Conservation (phyloP, 2,797 vertebrate genomes). For the Oryzias sinensis region DNA sequence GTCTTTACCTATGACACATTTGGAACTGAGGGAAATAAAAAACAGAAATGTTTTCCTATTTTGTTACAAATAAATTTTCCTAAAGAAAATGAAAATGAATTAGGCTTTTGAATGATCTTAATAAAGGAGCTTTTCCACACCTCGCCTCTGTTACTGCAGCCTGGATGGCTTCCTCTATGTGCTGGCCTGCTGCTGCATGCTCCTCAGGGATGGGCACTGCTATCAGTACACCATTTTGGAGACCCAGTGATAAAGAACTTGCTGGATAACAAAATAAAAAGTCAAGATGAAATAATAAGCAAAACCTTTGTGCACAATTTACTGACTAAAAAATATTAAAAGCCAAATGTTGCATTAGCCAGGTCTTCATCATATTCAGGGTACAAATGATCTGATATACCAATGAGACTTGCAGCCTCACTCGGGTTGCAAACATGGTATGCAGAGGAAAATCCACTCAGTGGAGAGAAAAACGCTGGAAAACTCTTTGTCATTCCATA, state of each 20-base stretch:
- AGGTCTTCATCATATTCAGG: background rate
- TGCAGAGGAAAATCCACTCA: constrained; percentile 84
- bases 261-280: constrained; percentile 57
- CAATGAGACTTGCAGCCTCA: constrained; percentile 86
- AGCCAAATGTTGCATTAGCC: too few relatives aligned
- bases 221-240: constrained; percentile 84
- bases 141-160: constrained; percentile 79
- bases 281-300: background rate
- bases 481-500: constrained; percentile 84
- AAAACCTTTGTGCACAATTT: background rate
- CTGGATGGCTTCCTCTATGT: constrained; percentile 83
- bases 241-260: constrained; percentile 72
- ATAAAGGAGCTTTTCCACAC: constrained; percentile 50
- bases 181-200: constrained; percentile 74
- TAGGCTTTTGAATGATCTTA: background rate
- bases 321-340: background rate
- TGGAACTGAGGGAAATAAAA: constrained; percentile 56
- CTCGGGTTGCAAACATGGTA: constrained; percentile 76
- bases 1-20: constrained; percentile 81
- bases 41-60: too few relatives aligned
- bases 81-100: too few relatives aligned
- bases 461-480: constrained; percentile 86
- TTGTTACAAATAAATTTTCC: too few relatives aligned
- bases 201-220: constrained; percentile 86
- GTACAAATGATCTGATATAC: constrained; percentile 56